Base-by-base conservation (phyloP, 2,888 invertebrate genomes). In the Meta bourneti region DNA sequence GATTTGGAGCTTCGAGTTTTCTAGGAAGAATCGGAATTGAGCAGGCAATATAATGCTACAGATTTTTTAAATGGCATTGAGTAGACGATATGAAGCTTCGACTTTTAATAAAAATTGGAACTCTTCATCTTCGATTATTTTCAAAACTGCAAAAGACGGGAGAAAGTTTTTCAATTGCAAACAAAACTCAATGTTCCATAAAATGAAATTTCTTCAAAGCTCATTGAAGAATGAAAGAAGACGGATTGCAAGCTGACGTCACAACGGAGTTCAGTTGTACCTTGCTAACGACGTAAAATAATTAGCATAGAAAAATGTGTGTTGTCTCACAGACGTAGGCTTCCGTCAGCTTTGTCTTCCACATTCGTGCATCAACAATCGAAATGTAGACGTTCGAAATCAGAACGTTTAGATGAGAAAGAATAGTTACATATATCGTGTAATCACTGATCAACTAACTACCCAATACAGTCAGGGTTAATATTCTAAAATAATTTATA, bases 281-380 rank as follows among this genome's bases (percentile, higher is more conserved):
- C n/a, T 49, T 49, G 49, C 48, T 49, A 77, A 48, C 49, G n/a
- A 11, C 19, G 48, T 48, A 48, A 75, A 7, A 75, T 49, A 75
- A 75, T 11, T 75, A 6, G 54, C n/a, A 13, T 79, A 61, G 61
- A 79, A 8, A n/a, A 34, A 11, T 48, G 61, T 61, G 52, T 79
- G 54, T 61, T 16, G 61, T 71, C 19, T 81, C 69, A 49, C 49
- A 49, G 52, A 51, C 70, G 11, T 72, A 84, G 72, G n/a, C 52
- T 8, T 84, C 52, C 72, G 52, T 75, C 19, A 84, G 84, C 75
- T 84, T 84, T 54, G 84, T 84, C 84, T 84, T 84, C 84, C 84
- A 84, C 61, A 75, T 75, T 84, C 74, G 51, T 74, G 84, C 74
- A 84, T 74, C 74, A 72, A 51, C 74, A 84, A 84, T 84, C 84